These are phyloP conservation scores for Plutella xylostella DNA, from an alignment of 2,888 invertebrate species.

Conservation along the genomic window DNA sequence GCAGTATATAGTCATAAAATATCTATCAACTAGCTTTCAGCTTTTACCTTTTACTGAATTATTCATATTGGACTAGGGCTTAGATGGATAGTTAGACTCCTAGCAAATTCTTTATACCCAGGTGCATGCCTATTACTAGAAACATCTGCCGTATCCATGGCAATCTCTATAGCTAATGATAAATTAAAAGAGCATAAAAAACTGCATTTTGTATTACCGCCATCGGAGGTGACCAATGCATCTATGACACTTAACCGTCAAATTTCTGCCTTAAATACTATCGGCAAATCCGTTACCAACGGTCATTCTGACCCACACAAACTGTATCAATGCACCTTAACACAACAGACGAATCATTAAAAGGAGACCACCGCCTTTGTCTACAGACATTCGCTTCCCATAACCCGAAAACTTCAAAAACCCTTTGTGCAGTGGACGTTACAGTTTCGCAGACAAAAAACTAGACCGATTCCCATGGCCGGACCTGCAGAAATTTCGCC, in stretches of 20 bases:
- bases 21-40: too few relatives aligned
- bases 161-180: too few relatives aligned
- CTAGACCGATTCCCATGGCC: conserved; percentile 65
- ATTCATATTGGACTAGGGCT: too few relatives aligned
- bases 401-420: conserved; percentile 32
- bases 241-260: conserved; percentile 31
- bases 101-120: too few relatives aligned
- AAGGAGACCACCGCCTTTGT: conserved; percentile 63
- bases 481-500: conserved; percentile 53
- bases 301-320: conserved; percentile 51
- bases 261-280: conserved; percentile 46
- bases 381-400: conserved; percentile 50
- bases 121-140: too few relatives aligned
- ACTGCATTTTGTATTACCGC: too few relatives aligned
- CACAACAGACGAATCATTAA: conserved; percentile 64
- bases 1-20: too few relatives aligned
- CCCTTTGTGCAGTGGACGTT: conserved; percentile 42
- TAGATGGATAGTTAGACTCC: too few relatives aligned
- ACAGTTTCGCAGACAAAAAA: conserved; percentile 58
- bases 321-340: conserved; percentile 51
- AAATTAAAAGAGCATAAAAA: too few relatives aligned
- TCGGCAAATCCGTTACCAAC: conserved; percentile 65
- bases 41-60: too few relatives aligned
- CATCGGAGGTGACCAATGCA: neutral
- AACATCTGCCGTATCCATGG: too few relatives aligned